These are phyloP conservation scores for Eutolmus rufibarbis DNA, from an alignment of 2,888 invertebrate genomes.

Conservation along the genomic window DNA sequence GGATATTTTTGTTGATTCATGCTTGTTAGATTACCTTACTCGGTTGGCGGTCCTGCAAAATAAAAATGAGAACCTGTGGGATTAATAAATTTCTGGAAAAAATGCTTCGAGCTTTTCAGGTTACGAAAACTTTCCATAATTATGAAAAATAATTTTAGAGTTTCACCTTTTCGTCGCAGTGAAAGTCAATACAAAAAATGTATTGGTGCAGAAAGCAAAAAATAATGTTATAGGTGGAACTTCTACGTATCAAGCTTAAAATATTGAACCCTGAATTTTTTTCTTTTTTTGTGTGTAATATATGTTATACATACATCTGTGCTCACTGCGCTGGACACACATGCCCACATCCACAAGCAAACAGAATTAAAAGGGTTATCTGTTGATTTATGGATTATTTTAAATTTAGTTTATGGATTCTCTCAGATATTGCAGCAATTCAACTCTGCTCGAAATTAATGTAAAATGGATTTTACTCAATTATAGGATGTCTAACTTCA, in stretches of 20 bases:
- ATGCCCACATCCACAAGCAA: not conserved
- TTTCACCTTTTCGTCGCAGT: no score
- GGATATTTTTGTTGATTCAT: conserved; percentile 1
- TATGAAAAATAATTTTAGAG: no score
- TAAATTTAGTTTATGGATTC: not conserved
- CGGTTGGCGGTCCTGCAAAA: not conserved
- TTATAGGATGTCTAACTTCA: not conserved
- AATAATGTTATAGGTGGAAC: not conserved
- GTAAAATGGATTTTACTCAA: not conserved
- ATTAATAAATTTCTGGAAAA: not conserved
- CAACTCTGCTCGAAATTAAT: no score
- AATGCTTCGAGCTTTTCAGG: not conserved
- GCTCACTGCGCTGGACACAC: not conserved
- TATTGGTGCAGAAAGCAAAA: not conserved
- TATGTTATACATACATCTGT: no score
- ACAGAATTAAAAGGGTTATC: not conserved
- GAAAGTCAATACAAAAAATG: not conserved
- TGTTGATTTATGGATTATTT: not conserved
- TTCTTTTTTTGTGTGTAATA: not conserved
- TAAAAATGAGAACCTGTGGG: not conserved
- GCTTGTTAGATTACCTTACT: not conserved
- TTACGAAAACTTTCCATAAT: no score
- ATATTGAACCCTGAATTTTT: not conserved
- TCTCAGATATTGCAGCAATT: not conserved
- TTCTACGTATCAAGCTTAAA: not conserved